Conservation (phyloP, 2,797 vertebrate genomes). For the Apogon hyalosoma region DNA sequence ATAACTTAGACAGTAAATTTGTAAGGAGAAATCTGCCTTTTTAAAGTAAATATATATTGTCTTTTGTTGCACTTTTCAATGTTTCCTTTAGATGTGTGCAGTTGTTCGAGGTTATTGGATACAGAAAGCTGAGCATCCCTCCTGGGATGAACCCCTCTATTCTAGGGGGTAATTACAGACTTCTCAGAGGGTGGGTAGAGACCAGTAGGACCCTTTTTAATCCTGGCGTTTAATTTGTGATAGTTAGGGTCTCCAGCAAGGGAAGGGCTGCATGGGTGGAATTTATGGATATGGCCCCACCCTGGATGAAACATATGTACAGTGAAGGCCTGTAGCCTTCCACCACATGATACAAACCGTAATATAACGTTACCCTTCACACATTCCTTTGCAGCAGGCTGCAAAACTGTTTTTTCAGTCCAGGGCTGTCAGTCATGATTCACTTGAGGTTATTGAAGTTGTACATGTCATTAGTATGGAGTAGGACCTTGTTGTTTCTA, state of each 20-base stretch:
- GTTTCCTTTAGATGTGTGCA: slow-evolving; percentile 39
- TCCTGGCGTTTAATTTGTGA: slow-evolving; percentile 75
- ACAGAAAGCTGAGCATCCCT: slow-evolving; percentile 41
- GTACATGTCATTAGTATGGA: slow-evolving; percentile 32
- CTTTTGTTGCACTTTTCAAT: slow-evolving; percentile 7
- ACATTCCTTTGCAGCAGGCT: slow-evolving; percentile 60
- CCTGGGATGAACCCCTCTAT: slow-evolving; percentile 62
- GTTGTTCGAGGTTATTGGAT: slow-evolving; percentile 53
- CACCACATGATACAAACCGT: slow-evolving; percentile 68
- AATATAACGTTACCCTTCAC: slow-evolving; percentile 63
- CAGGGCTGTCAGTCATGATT: slow-evolving; percentile 49
- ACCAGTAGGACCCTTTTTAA: slow-evolving; percentile 70
- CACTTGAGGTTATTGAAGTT: slow-evolving; percentile 38
- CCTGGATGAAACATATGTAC: slow-evolving; percentile 66
- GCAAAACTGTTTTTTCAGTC: slow-evolving; percentile 40
- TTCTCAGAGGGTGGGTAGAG: slow-evolving; percentile 66
- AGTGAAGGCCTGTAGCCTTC: slow-evolving; percentile 42
- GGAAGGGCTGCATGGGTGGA: slow-evolving; percentile 71
- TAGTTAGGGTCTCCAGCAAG: slow-evolving; percentile 68
- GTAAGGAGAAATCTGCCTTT: not conserved
- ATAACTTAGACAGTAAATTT: too few species aligned
- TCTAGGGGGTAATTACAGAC: slow-evolving; percentile 74
- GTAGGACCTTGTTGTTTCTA: slow-evolving; percentile 16
- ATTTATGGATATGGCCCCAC: slow-evolving; percentile 74
- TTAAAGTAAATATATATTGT: not conserved